Evolutionary conservation across 2,888 invertebrate species (phyloP).

Genomic region (Dasysyrphus albostriatus): DNA sequence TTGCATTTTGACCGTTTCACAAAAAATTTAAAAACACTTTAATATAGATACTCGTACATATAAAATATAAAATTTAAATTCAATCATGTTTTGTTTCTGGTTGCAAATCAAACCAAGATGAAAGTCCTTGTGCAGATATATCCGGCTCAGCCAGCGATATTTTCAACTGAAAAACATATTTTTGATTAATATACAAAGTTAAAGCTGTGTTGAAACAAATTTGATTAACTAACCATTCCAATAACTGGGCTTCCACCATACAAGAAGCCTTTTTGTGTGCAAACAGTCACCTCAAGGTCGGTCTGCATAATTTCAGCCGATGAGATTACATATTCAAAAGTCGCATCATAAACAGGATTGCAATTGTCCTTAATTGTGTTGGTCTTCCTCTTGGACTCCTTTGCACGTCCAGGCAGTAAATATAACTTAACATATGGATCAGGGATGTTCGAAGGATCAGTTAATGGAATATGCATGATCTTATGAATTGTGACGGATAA

Average conservation of each 20-base stretch:
- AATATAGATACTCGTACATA: too few species aligned
- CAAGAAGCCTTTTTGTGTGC: slow-evolving; percentile 93
- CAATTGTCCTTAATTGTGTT: slow-evolving; percentile 93
- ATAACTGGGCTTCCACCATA: slow-evolving; percentile 92
- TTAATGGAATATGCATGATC: slow-evolving; percentile 93
- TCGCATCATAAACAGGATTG: slow-evolving; percentile 95
- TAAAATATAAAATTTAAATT: slow-evolving; percentile 79
- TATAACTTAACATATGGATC: slow-evolving; percentile 96
- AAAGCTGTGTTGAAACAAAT: background rate
- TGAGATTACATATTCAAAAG: slow-evolving; percentile 94
- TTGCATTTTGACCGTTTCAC: background rate
- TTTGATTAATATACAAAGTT: background rate
- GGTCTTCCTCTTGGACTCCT: slow-evolving; percentile 95
- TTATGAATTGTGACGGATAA: slow-evolving; percentile 94
- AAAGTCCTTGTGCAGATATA: slow-evolving; percentile 81
- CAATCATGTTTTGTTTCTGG: slow-evolving; percentile 89
- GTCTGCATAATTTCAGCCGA: slow-evolving; percentile 91
- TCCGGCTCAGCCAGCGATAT: slow-evolving; percentile 81
- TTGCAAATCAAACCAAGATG: slow-evolving; percentile 82
- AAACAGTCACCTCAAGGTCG: slow-evolving; percentile 93
- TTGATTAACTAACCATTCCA: slow-evolving; percentile 87
- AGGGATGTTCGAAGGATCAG: slow-evolving; percentile 92
- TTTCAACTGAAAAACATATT: slow-evolving; percentile 78
- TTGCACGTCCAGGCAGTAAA: slow-evolving; percentile 92
- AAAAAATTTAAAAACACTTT: background rate